A percentile compares a stretch with the other conserved stretches of the same genome.
Evolutionary conservation across 1,140 invertebrate genomes (phyloP).

Genomic region (Harpegnathos saltator): DNA sequence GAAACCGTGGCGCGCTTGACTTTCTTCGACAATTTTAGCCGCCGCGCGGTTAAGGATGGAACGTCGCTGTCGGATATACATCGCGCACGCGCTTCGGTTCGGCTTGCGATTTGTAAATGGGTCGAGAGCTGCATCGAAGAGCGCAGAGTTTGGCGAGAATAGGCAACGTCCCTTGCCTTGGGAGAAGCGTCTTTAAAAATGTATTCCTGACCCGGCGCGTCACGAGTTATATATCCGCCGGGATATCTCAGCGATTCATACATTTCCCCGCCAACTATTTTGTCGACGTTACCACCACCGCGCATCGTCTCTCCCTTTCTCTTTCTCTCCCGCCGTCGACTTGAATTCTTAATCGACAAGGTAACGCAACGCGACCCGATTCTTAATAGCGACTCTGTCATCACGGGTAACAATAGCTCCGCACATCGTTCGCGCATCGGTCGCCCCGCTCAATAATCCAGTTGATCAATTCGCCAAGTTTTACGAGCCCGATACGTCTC

Average conservation of each 20-base stretch:
- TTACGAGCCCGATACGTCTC: background rate
- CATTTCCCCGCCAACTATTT: background rate
- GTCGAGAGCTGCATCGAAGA: conserved; percentile 20
- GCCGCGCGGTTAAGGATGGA: too few relatives aligned
- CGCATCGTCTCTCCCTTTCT: too few relatives aligned
- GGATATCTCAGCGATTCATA: background rate
- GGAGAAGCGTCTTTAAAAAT: conserved; percentile 34
- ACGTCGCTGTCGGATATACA: too few relatives aligned
- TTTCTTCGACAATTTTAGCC: too few relatives aligned
- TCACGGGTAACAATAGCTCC: background rate
- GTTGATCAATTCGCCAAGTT: background rate
- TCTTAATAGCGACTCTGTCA: conserved; percentile 3
- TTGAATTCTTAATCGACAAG: conserved; percentile 37
- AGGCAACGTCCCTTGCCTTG: conserved; percentile 2
- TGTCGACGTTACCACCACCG: background rate
- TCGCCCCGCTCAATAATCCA: background rate
- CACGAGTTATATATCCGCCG: background rate
- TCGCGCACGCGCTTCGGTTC: background rate
- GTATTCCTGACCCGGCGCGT: conserved; percentile 26
- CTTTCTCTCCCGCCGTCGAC: background rate
- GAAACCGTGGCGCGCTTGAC: too few relatives aligned
- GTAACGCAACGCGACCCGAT: background rate
- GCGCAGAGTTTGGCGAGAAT: conserved; percentile 12
- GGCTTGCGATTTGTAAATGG: conserved; percentile 22
- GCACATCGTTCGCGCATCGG: background rate